Base-by-base conservation (phyloP, 2,113 vertebrate genomes). In the Himantopus leucocephalus region DNA sequence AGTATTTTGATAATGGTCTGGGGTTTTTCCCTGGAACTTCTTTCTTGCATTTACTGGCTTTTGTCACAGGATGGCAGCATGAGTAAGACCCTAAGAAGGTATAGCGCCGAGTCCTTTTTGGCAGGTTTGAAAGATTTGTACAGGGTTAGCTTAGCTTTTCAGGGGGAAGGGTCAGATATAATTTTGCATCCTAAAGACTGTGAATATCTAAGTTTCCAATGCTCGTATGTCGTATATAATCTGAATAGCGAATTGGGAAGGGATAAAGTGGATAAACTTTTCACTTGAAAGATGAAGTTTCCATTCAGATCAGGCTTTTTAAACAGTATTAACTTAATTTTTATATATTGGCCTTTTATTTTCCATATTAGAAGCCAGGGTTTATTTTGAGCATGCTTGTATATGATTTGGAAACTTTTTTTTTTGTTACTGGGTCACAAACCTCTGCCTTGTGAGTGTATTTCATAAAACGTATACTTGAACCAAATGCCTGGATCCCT, bases 1-100 rank as follows among this genome's bases (percentile, higher is more conserved):
- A 76, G 26, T n/a, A 20, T 85, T 96, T 93, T 55, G 47, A 37
- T 91, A 88, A 78, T 50, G 18, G 62, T 85, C 45, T 87, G 45
- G 47, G 37, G 9, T 53, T 84, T 35, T 81, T 35, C 32, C 22
- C 45, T 58, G 37, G 24, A 78, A 88, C 74, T 96, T 94, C 95
- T 78, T 34, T 58, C 90, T 91, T 98, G 98, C 85, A 63, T 96
- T 98, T 98, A 88, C 98, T 85, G 59, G 35, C 43, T 90, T 79
- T 96, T 50, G 98, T 98, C 98, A 98, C 98, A 98, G 96, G 98
- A 97, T 98, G 98, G 98, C 98, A 98, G 98, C 97, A 98, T 96
- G 96, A 97, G 97, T 97, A 98, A 98, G 97, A 98, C 17, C 22
- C 88, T 95, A 71, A 92, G 88, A 92, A 96, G 55, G 71, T 22